These are phyloP conservation scores for Drosophila eohydei DNA, from an alignment of 2,888 invertebrate species.

Conservation along the genomic window DNA sequence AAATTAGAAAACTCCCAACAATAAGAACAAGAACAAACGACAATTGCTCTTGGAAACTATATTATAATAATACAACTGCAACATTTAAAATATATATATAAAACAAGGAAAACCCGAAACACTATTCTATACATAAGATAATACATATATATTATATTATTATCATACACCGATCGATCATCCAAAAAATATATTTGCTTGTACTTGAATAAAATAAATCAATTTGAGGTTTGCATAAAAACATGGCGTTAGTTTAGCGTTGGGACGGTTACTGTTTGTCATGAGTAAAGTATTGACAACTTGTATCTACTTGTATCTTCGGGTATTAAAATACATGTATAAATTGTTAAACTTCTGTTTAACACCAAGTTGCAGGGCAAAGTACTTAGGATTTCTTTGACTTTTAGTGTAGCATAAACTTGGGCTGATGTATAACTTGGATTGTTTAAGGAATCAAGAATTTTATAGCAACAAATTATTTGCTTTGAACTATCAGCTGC, in stretches of 20 bases:
- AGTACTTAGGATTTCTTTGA: no score
- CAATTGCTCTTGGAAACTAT: conserved; percentile 67
- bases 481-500: no score
- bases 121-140: conserved; percentile 57
- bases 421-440: no score
- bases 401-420: no score
- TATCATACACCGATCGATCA: conserved; percentile 72
- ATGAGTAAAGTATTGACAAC: no score
- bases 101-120: conserved; percentile 28
- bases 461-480: no score
- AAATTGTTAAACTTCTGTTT: no score
- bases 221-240: conserved; percentile 63
- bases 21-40: conserved; percentile 46
- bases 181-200: conserved; percentile 68
- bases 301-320: no score
- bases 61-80: conserved; percentile 60
- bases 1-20: conserved; percentile 62
- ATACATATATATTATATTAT: conserved; percentile 76
- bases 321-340: no score
- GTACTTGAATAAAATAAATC: conserved; percentile 69
- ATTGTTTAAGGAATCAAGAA: no score
- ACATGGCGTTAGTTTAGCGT: no score
- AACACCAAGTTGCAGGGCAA: no score
- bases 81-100: conserved; percentile 25
- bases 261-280: background rate